These are phyloP conservation scores for Andrena bucephala DNA, from an alignment of 2,888 invertebrate genomes.

Conservation along the genomic window DNA sequence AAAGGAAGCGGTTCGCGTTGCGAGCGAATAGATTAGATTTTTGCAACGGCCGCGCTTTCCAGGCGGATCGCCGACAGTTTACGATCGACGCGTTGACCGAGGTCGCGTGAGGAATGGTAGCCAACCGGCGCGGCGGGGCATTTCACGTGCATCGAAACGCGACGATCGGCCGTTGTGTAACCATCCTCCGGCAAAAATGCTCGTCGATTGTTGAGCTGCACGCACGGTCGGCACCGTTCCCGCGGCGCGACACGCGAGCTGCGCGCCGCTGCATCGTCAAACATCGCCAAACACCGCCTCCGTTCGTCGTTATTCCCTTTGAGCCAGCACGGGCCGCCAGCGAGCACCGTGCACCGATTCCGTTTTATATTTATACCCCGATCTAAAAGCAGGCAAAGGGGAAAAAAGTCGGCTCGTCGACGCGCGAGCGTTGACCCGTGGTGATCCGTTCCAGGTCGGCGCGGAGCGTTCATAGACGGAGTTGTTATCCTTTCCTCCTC, in stretches of 20 bases:
- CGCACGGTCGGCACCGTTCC: not conserved
- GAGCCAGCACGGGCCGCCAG: constrained; percentile 14
- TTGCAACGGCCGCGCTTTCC: constrained; percentile 4
- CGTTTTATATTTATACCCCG: constrained; percentile 51
- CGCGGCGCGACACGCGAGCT: constrained; percentile 9
- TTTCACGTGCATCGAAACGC: constrained; percentile 40
- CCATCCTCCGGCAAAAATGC: constrained; percentile 11
- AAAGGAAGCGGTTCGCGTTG: not conserved
- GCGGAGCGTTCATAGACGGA: constrained; percentile 37
- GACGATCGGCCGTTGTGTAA: constrained; percentile 29
- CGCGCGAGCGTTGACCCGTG: constrained; percentile 62
- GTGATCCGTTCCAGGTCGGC: constrained; percentile 49
- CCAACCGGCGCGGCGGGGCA: not conserved
- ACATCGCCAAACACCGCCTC: not conserved
- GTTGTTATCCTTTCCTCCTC: constrained; percentile 35
- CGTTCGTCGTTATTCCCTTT: constrained; percentile 44
- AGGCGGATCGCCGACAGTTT: constrained; percentile 16
- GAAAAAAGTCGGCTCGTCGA: constrained; percentile 37
- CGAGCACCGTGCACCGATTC: constrained; percentile 24
- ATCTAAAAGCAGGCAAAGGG: constrained; percentile 53
- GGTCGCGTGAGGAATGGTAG: constrained; percentile 44
- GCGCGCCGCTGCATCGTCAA: not conserved
- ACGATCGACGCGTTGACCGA: constrained; percentile 40
- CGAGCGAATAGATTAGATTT: constrained; percentile 13
- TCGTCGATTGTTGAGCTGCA: not conserved